Base-by-base conservation (phyloP, 1,140 invertebrate genomes). In the Batillaria attramentaria region DNA sequence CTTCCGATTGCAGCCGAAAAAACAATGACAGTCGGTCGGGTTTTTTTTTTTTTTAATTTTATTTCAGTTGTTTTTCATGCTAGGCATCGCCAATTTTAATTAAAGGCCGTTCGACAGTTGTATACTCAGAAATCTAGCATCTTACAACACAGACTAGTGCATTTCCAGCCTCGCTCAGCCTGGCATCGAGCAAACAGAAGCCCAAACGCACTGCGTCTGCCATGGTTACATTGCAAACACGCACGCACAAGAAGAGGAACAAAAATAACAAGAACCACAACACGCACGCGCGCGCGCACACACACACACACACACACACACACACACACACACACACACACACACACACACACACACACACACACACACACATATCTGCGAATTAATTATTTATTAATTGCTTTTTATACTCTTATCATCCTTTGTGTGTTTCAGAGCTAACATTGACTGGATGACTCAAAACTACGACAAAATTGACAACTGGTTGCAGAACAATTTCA, bases 401-500 rank as follows among this genome's bases (percentile, higher is more conserved):
- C 4, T 60, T 39, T 18, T 78, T 33, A 24, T 35, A 72, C 3
- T 50, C 46, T 31, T 76, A 50, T 46, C 46, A 31, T 75, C 62
- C 78, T 60, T 77, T 83, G 18, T 74, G 50, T 33, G 35, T 81
- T 83, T 37, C 81, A 88, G 86, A 70, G 83, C 85, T 24, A 88
- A 87, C 68, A 88, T 88, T 28, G 85, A 85, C 31, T 89, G 87
- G 87, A 89, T 88, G 85, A 80, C 85, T 13, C 75, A 72, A 28
- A 85, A 88, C 54, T 87, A 88, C 72, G 57, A 81, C 2, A 80
- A 82, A 28, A 87, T 87, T 33, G 60, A 78, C 13, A 57, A 74
- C 35, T 89, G 87, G 87, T 69, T 89, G 50, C 57, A 79, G 20
- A 54, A 77, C 62, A 79, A 66, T 43, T 35, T 75, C 39, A 81